These are phyloP conservation scores for Octodonta nipae DNA, from an alignment of 2,888 invertebrate genomes.

Conservation along the genomic window DNA sequence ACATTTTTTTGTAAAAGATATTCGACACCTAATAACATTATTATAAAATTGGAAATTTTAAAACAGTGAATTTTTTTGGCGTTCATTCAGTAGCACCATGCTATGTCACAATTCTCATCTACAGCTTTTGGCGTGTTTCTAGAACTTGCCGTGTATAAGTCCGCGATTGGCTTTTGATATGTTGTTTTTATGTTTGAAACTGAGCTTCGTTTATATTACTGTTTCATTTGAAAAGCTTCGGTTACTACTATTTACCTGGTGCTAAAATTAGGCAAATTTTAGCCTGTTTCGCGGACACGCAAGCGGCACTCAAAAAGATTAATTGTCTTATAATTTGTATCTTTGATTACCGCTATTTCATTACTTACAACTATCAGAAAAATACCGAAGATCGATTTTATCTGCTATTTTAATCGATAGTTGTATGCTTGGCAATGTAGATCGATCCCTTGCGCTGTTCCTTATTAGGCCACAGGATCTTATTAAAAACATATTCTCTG, in stretches of 20 bases:
- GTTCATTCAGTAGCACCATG: slow-evolving; percentile 9
- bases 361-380: too few relatives aligned
- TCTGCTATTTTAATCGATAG: too few relatives aligned
- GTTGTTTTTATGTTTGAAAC: slow-evolving; percentile 26
- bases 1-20: slow-evolving; percentile 8
- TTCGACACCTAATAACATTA: slow-evolving; percentile 9
- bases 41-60: slow-evolving; percentile 10
- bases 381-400: too few relatives aligned
- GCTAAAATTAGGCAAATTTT: too few relatives aligned
- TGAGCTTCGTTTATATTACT: too few relatives aligned
- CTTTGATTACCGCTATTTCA: too few relatives aligned
- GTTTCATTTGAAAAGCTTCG: slow-evolving; percentile 6
- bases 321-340: too few relatives aligned
- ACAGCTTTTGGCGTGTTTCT: slow-evolving; percentile 21
- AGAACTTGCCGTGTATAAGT: slow-evolving; percentile 21
- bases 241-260: too few relatives aligned
- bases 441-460: slow-evolving; percentile 11
- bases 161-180: slow-evolving; percentile 35
- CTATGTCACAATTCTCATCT: slow-evolving; percentile 8
- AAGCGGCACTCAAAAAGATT: too few relatives aligned
- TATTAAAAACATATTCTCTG: not conserved
- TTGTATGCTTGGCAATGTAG: slow-evolving; percentile 19
- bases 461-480: slow-evolving; percentile 5
- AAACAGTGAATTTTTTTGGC: slow-evolving; percentile 9
- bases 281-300: too few relatives aligned